These are phyloP conservation scores for Drosophila greeni DNA, from an alignment of 2,888 invertebrate genomes.

Conservation along the genomic window DNA sequence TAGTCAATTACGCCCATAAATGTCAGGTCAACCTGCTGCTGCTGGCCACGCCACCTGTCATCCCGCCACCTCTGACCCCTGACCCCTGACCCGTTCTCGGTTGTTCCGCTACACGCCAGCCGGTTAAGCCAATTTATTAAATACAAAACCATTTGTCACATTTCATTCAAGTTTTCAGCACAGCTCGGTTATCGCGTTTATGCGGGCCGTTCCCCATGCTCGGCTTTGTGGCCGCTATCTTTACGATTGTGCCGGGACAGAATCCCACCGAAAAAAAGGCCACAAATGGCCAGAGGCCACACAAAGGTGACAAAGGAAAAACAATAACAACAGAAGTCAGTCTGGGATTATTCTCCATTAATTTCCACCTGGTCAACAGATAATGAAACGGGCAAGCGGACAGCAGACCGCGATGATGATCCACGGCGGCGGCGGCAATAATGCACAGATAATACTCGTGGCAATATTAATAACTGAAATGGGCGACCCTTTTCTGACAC, in stretches of 20 bases:
- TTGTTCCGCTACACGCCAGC: constrained; percentile 49
- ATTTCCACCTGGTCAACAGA: constrained; percentile 69
- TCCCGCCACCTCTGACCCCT: constrained; percentile 7
- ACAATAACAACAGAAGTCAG: constrained; percentile 44
- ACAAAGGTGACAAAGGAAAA: constrained; percentile 53
- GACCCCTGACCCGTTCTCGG: constrained; percentile 16
- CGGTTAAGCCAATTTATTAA: constrained; percentile 74
- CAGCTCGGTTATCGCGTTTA: constrained; percentile 8
- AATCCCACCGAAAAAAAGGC: constrained; percentile 51
- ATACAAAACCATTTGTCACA: constrained; percentile 74
- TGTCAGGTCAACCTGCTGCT: constrained; percentile 43
- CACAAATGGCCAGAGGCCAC: constrained; percentile 53
- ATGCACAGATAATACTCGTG: constrained; percentile 61
- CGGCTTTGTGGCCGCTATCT: constrained; percentile 52
- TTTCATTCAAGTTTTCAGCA: constrained; percentile 69
- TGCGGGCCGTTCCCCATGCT: constrained; percentile 4
- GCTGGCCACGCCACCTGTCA: constrained; percentile 18
- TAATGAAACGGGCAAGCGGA: constrained; percentile 45
- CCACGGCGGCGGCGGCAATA: constrained; percentile 58
- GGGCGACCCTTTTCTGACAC: constrained; percentile 27
- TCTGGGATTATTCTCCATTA: constrained; percentile 66
- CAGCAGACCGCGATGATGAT: constrained; percentile 49
- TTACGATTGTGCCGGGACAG: constrained; percentile 61
- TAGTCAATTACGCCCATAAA: constrained; percentile 64
- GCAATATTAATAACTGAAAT: constrained; percentile 37